phyloP scores from a whole-genome alignment of 1,140 invertebrate genomes.

The Rhysida immarginata region DNA sequence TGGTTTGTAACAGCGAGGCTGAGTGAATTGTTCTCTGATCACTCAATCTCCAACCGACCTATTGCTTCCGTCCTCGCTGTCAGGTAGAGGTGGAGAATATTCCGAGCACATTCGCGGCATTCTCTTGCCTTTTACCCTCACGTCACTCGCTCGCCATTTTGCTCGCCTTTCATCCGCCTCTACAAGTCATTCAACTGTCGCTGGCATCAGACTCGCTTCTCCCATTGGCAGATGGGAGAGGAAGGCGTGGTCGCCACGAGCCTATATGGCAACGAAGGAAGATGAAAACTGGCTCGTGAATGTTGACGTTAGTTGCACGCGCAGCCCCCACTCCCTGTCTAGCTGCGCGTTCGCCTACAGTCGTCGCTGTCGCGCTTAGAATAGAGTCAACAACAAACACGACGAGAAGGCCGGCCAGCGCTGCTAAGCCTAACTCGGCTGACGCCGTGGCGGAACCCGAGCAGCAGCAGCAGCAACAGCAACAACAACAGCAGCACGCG shows the following conservation, averaged over 20 bases:
- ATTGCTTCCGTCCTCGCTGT: no score
- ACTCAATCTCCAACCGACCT: no score
- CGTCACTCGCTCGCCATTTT: no score
- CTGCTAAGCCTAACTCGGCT: neutral
- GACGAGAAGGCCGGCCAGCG: neutral
- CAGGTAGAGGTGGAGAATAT: no score
- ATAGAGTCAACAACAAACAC: neutral
- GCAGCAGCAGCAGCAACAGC: neutral
- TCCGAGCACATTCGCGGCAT: no score
- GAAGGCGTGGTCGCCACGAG: neutral
- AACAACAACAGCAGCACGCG: neutral
- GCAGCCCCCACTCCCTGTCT: no score
- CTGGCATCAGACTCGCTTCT: no score
- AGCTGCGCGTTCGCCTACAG: neutral
- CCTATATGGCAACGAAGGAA: neutral
- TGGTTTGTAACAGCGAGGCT: no score
- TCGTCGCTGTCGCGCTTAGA: neutral
- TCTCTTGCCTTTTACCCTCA: no score
- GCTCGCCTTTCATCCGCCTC: no score
- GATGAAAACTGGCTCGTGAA: neutral
- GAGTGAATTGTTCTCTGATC: no score
- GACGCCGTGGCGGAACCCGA: neutral
- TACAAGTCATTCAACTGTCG: no score
- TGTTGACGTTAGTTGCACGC: neutral
- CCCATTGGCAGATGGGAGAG: neutral